A percentile compares a stretch with the other conserved stretches of the same genome.
phyloP scores from a whole-genome alignment of 2,797 vertebrate species.

The Vultur gryphus region DNA sequence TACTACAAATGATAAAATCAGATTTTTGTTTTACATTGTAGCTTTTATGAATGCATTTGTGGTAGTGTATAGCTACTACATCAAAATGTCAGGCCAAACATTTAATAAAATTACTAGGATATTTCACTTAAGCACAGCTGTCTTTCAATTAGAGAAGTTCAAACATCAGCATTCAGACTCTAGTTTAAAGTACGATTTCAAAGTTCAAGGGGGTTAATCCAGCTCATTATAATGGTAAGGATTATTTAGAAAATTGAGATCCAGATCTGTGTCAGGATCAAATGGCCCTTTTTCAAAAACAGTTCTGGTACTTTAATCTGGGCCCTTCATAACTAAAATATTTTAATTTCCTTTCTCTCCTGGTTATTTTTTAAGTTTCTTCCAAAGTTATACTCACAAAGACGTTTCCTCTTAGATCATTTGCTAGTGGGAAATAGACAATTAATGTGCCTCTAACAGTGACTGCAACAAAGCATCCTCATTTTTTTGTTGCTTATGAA shows the following conservation, averaged over 20 bases:
- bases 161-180: neutral
- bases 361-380: neutral
- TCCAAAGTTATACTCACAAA: neutral
- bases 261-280: neutral
- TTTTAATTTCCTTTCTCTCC: neutral
- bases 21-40: neutral
- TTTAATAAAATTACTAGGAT: neutral
- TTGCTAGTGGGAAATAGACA: neutral
- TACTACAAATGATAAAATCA: neutral
- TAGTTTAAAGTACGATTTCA: neutral
- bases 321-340: neutral
- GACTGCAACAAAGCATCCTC: neutral
- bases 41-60: neutral
- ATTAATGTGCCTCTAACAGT: neutral
- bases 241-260: neutral
- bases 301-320: neutral
- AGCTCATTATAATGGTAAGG: neutral
- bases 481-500: neutral
- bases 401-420: neutral
- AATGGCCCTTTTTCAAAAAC: neutral
- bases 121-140: neutral
- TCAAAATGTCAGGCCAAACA: neutral
- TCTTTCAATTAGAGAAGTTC: neutral
- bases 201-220: neutral
- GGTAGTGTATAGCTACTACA: neutral